Evolutionary conservation across 2,113 vertebrate genomes (phyloP).

Genomic region (Piprites chloris): DNA sequence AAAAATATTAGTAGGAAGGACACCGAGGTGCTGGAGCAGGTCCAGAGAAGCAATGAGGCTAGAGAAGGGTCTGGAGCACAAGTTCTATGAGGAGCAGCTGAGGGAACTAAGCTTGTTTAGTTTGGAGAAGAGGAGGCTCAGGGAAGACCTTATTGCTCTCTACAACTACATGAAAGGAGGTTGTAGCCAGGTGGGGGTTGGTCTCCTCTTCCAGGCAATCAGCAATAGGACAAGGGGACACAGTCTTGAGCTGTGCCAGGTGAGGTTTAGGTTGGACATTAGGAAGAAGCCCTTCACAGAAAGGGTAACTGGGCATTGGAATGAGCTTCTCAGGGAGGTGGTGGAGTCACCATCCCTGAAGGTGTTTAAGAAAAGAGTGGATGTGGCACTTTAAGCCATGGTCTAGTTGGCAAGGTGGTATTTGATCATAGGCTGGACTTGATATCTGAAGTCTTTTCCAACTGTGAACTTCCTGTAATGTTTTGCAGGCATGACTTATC

Average conservation of each 20-base stretch:
- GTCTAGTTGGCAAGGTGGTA: not conserved
- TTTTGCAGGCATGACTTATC: slow-evolving; percentile 27
- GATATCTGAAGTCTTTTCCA: not conserved
- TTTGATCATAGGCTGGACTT: not conserved
- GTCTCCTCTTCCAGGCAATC: not conserved
- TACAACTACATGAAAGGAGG: not conserved
- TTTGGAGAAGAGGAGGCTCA: not conserved
- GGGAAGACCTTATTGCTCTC: not conserved
- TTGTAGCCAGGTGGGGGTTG: not conserved
- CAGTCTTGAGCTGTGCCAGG: not conserved
- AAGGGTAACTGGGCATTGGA: not conserved
- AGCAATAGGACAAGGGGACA: not conserved
- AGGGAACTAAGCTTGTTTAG: not conserved
- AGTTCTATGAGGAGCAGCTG: not conserved
- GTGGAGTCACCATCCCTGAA: not conserved
- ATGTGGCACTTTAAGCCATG: not conserved
- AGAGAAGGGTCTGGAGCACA: not conserved
- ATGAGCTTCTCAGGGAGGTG: not conserved
- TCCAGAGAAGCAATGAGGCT: not conserved
- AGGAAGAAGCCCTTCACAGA: not conserved
- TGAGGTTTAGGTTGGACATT: not conserved
- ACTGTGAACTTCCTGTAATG: not conserved
- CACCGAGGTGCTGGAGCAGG: not conserved
- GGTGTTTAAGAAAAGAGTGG: not conserved
- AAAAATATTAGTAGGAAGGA: not conserved